Evolutionary conservation across 2,113 vertebrate species (phyloP).

Genomic region (Sinocyclocheilus anophthalmus): DNA sequence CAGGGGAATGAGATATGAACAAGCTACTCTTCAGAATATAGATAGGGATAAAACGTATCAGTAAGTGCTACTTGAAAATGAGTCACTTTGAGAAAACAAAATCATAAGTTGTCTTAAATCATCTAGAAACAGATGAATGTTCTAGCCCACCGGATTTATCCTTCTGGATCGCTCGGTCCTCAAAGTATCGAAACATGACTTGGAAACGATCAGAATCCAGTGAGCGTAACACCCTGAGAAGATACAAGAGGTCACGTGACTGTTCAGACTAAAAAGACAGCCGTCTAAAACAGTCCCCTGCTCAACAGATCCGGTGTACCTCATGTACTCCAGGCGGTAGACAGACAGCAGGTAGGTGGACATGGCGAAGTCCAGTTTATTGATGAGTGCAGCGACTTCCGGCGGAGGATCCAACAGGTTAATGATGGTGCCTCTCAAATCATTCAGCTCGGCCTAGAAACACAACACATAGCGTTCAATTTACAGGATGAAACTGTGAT

Average conservation of each 20-base stretch:
- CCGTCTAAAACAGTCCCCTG: background rate
- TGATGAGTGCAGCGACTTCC: slow-evolving; percentile 90
- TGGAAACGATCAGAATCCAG: slow-evolving; percentile 95
- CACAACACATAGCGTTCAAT: background rate
- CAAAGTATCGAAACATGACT: slow-evolving; percentile 98
- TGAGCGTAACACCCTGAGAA: slow-evolving; percentile 84
- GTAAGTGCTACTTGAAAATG: too few relatives aligned
- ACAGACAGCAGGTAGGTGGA: slow-evolving; percentile 96
- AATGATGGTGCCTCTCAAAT: slow-evolving; percentile 92
- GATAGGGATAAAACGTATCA: too few relatives aligned
- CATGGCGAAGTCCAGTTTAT: slow-evolving; percentile 99
- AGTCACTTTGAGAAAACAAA: too few relatives aligned
- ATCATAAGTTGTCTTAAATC: too few relatives aligned
- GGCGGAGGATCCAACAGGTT: slow-evolving; percentile 95
- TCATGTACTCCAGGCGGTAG: slow-evolving; percentile 96
- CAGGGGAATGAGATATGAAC: too few relatives aligned
- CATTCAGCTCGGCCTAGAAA: slow-evolving; percentile 89
- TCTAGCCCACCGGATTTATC: slow-evolving; percentile 89
- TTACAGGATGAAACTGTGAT: background rate
- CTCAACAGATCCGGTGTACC: slow-evolving; percentile 69
- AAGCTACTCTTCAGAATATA: too few relatives aligned
- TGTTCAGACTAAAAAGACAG: too few relatives aligned
- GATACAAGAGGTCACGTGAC: background rate
- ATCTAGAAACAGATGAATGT: too few relatives aligned
- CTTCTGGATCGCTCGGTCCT: slow-evolving; percentile 98